Evolutionary conservation across 2,797 vertebrate species (phyloP).

Genomic region (Peromyscus melanophrys): DNA sequence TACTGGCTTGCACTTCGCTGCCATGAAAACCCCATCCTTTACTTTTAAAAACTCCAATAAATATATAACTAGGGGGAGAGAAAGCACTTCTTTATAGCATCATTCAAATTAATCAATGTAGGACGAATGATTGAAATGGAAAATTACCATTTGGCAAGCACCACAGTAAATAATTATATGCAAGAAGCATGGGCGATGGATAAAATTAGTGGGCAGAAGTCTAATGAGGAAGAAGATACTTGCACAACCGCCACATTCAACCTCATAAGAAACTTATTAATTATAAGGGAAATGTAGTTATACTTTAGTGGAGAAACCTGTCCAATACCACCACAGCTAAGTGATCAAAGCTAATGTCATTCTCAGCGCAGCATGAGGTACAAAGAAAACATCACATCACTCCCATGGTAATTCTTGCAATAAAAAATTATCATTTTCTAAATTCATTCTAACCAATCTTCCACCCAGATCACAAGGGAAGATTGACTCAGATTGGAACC

Average conservation of each 20-base stretch:
- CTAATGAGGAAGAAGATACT: slow-evolving; percentile 50
- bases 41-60: slow-evolving; percentile 29
- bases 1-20: background rate
- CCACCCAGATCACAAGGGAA: background rate
- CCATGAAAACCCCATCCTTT: background rate
- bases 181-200: background rate
- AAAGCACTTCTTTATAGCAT: slow-evolving; percentile 5
- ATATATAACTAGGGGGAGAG: background rate
- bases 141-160: slow-evolving; percentile 59
- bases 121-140: slow-evolving; percentile 40
- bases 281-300: background rate
- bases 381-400: background rate
- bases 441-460: background rate
- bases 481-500: background rate
- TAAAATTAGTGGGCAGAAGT: slow-evolving; percentile 48
- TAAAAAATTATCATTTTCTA: background rate
- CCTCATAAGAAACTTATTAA: slow-evolving; percentile 42
- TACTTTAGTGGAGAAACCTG: slow-evolving; percentile 4
- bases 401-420: background rate
- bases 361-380: rapidly evolving
- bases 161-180: slow-evolving; percentile 33
- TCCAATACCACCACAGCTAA: background rate
- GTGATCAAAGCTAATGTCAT: background rate
- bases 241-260: background rate
- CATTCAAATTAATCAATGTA: slow-evolving; percentile 18